Evolutionary conservation across 2,113 vertebrate genomes (phyloP).

Genomic region (Henicopernis longicauda): DNA sequence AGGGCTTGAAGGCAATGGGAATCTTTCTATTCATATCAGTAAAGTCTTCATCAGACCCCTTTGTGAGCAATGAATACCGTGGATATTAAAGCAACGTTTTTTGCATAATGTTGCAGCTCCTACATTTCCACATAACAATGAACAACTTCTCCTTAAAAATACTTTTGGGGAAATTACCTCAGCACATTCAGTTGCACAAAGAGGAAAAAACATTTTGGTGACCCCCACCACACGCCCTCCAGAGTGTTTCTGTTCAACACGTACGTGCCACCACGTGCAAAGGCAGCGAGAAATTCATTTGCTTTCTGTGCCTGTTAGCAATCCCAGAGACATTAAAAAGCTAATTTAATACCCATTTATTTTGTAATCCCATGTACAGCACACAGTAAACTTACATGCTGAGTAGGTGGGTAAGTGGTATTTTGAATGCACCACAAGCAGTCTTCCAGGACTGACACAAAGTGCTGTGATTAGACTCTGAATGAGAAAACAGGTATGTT

Average conservation of each 20-base stretch:
- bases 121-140: background rate
- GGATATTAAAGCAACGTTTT: background rate
- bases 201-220: background rate
- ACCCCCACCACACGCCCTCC: background rate
- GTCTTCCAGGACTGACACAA: background rate
- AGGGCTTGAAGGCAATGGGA: background rate
- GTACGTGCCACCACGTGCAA: background rate
- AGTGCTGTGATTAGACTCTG: background rate
- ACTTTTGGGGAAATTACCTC: background rate
- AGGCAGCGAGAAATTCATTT: background rate
- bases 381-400: background rate
- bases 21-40: background rate
- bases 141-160: background rate
- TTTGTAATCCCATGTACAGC: background rate
- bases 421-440: background rate
- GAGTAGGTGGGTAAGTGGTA: background rate
- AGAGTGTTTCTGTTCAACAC: background rate
- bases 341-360: background rate
- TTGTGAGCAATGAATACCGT: background rate
- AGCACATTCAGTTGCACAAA: background rate
- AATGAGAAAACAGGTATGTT: background rate
- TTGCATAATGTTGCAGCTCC: background rate
- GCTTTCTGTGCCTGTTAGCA: background rate
- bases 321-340: background rate
- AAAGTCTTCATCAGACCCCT: background rate